These are phyloP conservation scores for Lycodopsis pacificus DNA, from an alignment of 2,797 vertebrate species.

Conservation along the genomic window DNA sequence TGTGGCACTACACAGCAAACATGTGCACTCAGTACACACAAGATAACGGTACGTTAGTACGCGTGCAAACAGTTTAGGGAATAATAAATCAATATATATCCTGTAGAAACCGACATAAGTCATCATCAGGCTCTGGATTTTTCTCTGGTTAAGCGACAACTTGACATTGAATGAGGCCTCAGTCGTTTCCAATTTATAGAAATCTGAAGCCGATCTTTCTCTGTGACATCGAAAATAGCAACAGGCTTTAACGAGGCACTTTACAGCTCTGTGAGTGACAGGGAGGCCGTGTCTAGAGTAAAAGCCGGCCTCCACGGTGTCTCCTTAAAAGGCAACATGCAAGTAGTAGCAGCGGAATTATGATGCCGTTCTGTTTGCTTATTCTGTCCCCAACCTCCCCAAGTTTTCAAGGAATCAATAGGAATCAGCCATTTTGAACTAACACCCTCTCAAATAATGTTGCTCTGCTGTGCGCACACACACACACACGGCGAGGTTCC, in stretches of 20 bases:
- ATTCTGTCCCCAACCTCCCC: slow-evolving; percentile 33
- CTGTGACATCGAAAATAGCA: slow-evolving; percentile 48
- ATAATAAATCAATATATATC: neutral
- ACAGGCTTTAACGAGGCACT: slow-evolving; percentile 51
- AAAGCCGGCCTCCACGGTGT: slow-evolving; percentile 20
- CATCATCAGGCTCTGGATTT: neutral
- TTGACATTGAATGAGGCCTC: neutral
- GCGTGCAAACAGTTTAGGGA: slow-evolving; percentile 3
- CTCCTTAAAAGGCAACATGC: slow-evolving; percentile 48
- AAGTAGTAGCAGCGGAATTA: slow-evolving; percentile 41
- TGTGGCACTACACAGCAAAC: slow-evolving; percentile 5
- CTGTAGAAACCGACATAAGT: neutral
- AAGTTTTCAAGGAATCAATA: slow-evolving; percentile 63
- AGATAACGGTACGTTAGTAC: neutral
- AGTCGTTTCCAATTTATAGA: neutral
- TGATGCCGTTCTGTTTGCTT: slow-evolving; percentile 43
- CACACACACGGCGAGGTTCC: slow-evolving; percentile 7
- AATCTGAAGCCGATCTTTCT: slow-evolving; percentile 27
- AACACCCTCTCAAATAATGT: slow-evolving; percentile 48
- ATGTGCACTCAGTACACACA: neutral
- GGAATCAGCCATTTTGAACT: slow-evolving; percentile 56
- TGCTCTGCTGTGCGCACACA: slow-evolving; percentile 35
- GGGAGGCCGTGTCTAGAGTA: slow-evolving; percentile 30
- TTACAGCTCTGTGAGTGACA: slow-evolving; percentile 58
- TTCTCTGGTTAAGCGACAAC: neutral